Evolutionary conservation across 2,888 invertebrate genomes (phyloP), one percentile per base, ranked within the genome.

Genomic region (Tuberolachnus salignus): DNA sequence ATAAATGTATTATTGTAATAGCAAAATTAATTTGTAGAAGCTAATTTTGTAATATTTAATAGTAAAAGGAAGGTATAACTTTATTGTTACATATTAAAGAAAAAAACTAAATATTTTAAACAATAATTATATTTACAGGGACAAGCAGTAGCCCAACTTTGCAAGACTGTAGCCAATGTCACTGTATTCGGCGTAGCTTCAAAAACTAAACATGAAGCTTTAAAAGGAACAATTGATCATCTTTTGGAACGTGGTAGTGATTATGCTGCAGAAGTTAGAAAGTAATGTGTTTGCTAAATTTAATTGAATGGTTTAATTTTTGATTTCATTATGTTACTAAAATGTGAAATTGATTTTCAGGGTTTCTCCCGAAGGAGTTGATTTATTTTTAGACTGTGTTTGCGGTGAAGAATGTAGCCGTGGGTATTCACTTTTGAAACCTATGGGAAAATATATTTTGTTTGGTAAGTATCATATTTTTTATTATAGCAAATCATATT

Each of bases 331-430:
- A 44, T 55, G 10, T 75, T 51, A 19, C 19, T 57, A 46, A 70
- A 66, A 34, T 67, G 53, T 61, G 3, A 46, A 42, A 66, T 78
- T 70, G 81, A 81, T 80, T 82, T 81, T 83, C 84, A 92, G 91
- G 86, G 87, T 92, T 66, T 88, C 89, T 53, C 89, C 92, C 4
- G 92, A 92, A 83, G 95, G 95, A 69, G 92, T 95, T 49, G 94
- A 95, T 85, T 90, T 94, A 80, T 93, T 95, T 49, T 87, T 95
- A 85, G 95, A 95, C 86, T 94, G 94, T 84, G 89, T 94, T 81
- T 94, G 94, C 85, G 94, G 94, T 6, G 94, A 95, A 84, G 94
- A 95, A 85, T 93, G 93, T 86, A 94, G 93, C 87, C 90, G 92
- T 83, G 94, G 94, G 51, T 93, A 94, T 84, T 88, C 89, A 78